These are phyloP conservation scores for Drosophila histrio DNA, from an alignment of 2,888 invertebrate genomes.

Conservation along the genomic window DNA sequence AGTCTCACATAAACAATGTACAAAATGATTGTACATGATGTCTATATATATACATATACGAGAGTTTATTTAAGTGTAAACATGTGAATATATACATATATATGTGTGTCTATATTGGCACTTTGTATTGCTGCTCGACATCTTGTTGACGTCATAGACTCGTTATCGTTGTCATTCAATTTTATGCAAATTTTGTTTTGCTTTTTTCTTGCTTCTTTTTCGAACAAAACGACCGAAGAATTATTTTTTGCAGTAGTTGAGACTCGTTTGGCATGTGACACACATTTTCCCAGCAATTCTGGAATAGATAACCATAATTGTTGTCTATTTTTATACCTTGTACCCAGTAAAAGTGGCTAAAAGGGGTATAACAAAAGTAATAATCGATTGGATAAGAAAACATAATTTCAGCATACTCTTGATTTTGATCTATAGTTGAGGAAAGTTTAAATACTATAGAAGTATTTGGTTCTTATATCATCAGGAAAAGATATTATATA, in stretches of 20 bases:
- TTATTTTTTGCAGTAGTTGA: conserved; percentile 20
- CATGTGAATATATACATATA: neutral
- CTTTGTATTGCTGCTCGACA: conserved; percentile 36
- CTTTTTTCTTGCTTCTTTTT: conserved; percentile 12
- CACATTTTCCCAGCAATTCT: conserved; percentile 27
- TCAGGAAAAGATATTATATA: neutral
- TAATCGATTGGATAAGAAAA: too few species aligned
- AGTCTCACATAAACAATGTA: conserved; percentile 47
- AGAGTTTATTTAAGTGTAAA: conserved; percentile 16
- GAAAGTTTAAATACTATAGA: neutral
- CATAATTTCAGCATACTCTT: neutral
- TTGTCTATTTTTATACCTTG: conserved; percentile 38
- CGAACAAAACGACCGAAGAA: neutral
- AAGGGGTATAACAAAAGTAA: neutral
- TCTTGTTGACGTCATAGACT: conserved; percentile 67
- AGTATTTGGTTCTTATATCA: too few species aligned
- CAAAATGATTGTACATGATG: conserved; percentile 17
- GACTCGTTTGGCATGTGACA: conserved; percentile 43
- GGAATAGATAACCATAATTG: conserved; percentile 38
- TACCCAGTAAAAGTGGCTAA: neutral
- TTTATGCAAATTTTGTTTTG: conserved; percentile 46
- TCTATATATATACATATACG: neutral
- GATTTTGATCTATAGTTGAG: neutral
- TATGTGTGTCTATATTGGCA: conserved; percentile 38
- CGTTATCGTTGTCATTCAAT: conserved; percentile 41